phyloP scores from a whole-genome alignment of 1,140 invertebrate species.

The Brachionus plicatilis region DNA sequence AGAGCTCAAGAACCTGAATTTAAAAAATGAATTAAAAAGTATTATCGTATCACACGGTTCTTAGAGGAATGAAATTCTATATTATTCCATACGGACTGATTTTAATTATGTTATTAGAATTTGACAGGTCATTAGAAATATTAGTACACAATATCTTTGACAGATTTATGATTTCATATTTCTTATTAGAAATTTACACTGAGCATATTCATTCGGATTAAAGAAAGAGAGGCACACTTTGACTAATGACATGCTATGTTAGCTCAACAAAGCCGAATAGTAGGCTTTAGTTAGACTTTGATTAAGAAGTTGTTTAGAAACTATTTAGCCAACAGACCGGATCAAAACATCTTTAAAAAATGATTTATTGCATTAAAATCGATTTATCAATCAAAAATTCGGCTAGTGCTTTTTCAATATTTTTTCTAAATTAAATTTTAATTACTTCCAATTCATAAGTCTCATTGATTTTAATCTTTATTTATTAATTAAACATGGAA shows the following conservation, averaged over 20 bases:
- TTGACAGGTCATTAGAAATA: conserved; percentile 25
- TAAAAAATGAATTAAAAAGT: neutral
- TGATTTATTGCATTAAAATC: conserved; percentile 19
- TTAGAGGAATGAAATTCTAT: neutral
- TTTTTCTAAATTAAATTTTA: conserved; percentile 9
- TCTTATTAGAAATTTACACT: neutral
- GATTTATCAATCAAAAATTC: conserved; percentile 22
- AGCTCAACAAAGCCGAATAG: neutral
- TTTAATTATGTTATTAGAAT: conserved; percentile 28
- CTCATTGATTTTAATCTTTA: neutral
- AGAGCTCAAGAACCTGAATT: neutral
- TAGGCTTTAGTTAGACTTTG: neutral
- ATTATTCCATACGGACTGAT: conserved; percentile 18
- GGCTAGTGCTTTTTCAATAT: neutral
- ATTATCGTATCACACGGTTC: neutral
- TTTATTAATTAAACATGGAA: neutral
- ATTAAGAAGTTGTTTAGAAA: neutral
- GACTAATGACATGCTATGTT: neutral
- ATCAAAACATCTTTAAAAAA: neutral
- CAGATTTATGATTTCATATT: conserved; percentile 7
- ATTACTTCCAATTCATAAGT: conserved; percentile 6
- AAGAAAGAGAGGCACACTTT: neutral
- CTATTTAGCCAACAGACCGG: neutral
- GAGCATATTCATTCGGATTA: neutral
- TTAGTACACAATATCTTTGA: conserved; percentile 21